Evolutionary conservation across 2,888 invertebrate genomes (phyloP), one percentile per base, ranked within the genome.

Genomic region (Drosophila acutilabella): DNA sequence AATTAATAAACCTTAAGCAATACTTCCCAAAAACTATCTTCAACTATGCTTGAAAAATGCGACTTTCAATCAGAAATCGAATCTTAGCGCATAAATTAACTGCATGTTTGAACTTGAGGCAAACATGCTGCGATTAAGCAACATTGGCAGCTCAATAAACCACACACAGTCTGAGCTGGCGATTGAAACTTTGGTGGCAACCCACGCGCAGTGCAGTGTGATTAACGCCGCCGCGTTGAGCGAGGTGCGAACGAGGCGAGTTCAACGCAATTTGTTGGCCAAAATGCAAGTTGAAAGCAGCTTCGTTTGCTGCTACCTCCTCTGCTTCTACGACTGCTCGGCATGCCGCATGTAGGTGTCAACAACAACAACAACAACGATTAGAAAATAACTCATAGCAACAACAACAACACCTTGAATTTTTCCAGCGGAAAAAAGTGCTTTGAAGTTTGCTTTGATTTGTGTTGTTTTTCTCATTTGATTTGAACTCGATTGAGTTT

Each of bases 291-390:
- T 68, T 41, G 40, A 57, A 50, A 64, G 60, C 48, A 38, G 36
- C 36, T 58, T 36, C 41, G 45, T 36, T 13, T 36, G 36, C 36
- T 36, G 6, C 33, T 33, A 7, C 33, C 7, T 33, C 33, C 10
- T 36, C 10, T 36, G 11, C 36, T 13, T 13, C 36, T 36, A 4
- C 36, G 11, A 13, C 36, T 11, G 13, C 11, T 36, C 13, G 36
- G 2, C 64, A 48, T 47, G 64, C 64, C 41, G 48, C 74, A 77
- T 85, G 85, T 85, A 87, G 85, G 85, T 85, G 85, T 87, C 85
- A 85, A 85, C 81, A 79, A 71, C 66, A 67, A 54, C 65, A 47
- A 26, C 10, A 53, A 47, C 18, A 42, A 40, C 53, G 52, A 38
- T 40, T 38, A 53, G 64, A 44, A 33, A 14, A 52, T 30, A 30